These are phyloP conservation scores for Tuta absoluta DNA, from an alignment of 2,888 invertebrate species.

Conservation along the genomic window DNA sequence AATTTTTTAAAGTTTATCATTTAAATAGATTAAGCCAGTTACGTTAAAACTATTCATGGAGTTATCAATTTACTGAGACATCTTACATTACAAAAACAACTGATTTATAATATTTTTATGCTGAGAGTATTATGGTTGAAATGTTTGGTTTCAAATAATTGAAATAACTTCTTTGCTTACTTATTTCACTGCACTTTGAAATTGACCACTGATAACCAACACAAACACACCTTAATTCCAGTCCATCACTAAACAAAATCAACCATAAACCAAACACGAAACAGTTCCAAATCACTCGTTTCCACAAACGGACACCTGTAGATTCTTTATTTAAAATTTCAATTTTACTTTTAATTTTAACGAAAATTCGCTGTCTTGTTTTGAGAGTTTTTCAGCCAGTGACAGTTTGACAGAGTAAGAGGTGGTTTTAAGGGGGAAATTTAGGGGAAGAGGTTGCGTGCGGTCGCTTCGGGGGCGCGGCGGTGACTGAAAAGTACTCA, in stretches of 20 bases:
- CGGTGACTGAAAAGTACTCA: conserved; percentile 38
- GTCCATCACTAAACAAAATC: not conserved
- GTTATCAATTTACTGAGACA: no score
- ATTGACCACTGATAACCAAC: not conserved
- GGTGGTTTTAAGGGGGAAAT: conserved; percentile 27
- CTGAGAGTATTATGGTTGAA: not conserved
- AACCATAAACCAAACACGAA: conserved; percentile 17
- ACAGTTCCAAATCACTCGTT: conserved; percentile 25
- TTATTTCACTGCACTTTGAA: not conserved
- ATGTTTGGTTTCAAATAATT: not conserved
- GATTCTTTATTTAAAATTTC: conserved; percentile 37
- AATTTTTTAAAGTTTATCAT: no score
- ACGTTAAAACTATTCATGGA: no score
- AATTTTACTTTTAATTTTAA: conserved; percentile 27
- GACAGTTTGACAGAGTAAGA: not conserved
- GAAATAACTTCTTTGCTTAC: not conserved
- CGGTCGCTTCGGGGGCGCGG: conserved; percentile 40
- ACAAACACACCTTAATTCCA: conserved; percentile 11
- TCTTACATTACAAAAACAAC: no score
- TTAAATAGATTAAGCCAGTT: no score
- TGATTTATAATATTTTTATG: not conserved
- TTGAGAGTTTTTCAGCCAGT: not conserved
- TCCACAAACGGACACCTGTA: conserved; percentile 43
- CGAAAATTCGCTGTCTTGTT: conserved; percentile 34
- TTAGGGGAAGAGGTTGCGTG: conserved; percentile 39